Percentiles rank a stretch among this genome's conserved stretches.
Evolutionary conservation across 2,888 invertebrate genomes (phyloP).

Genomic region (Sinopyrophorus schimmeli): DNA sequence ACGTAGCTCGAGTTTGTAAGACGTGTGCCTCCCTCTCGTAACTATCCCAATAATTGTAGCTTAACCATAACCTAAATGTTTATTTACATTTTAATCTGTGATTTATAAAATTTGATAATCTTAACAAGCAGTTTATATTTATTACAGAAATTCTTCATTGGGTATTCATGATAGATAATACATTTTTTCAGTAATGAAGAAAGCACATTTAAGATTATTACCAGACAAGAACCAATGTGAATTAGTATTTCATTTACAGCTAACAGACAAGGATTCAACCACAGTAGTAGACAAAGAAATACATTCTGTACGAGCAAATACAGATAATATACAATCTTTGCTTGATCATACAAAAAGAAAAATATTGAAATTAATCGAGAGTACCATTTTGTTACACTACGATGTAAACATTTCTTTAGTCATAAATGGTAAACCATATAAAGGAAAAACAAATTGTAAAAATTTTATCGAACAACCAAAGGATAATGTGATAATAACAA

Average conservation of each 20-base stretch:
- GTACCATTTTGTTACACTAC: not conserved
- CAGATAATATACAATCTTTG: constrained; percentile 34
- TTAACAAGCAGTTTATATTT: too few species aligned
- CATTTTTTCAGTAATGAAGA: too few species aligned
- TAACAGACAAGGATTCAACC: constrained; percentile 23
- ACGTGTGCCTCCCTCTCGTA: too few species aligned
- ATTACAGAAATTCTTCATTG: too few species aligned
- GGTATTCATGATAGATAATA: too few species aligned
- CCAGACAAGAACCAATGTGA: constrained; percentile 31
- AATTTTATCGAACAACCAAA: constrained; percentile 32
- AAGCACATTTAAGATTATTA: constrained; percentile 32
- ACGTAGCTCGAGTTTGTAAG: too few species aligned
- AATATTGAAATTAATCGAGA: constrained; percentile 22
- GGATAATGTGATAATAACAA: constrained; percentile 34
- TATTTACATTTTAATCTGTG: too few species aligned
- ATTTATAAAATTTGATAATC: too few species aligned
- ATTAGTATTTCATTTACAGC: constrained; percentile 32
- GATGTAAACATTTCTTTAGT: constrained; percentile 32
- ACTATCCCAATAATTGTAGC: too few species aligned
- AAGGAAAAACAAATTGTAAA: constrained; percentile 22
- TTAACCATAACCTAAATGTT: too few species aligned
- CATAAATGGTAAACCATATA: constrained; percentile 21
- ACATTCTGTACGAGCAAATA: constrained; percentile 31
- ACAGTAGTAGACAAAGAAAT: constrained; percentile 31
- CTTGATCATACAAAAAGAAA: constrained; percentile 36